Base-by-base conservation (phyloP, 2,888 invertebrate genomes). In the Scelioninae gen. 1 region DNA sequence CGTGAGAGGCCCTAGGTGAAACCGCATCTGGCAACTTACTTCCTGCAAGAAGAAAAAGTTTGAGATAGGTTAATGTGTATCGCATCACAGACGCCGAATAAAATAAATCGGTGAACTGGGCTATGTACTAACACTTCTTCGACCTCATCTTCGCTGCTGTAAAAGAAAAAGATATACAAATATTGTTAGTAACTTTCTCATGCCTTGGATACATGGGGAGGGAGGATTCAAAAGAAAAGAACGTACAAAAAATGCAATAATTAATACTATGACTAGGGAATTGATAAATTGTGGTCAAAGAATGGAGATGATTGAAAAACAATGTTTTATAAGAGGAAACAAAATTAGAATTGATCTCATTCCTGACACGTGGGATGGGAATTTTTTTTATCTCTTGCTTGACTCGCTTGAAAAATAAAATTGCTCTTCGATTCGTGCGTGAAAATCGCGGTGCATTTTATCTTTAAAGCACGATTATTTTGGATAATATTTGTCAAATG, bases 81-180 rank as follows among this genome's bases (percentile, higher is more conserved):
- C n/a, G n/a, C n/a, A n/a, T n/a, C n/a, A 47, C 31, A 47, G 8
- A 23, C 53, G 38, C 10, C 23, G 55, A 47, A 56, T 68, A 79
- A 74, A 71, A 62, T 68, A 79, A 83, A 31, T n/a, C n/a, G 66
- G 5, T 34, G 45, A 9, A 34, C 10, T n/a, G n/a, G n/a, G n/a
- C n/a, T n/a, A n/a, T n/a, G n/a, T 89, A 95, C 96, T 96, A 95
- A 96, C 96, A 96, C 95, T 95, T 96, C 95, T 94, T 95, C 95
- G 91, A 95, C 95, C 95, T 96, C 96, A 94, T 96, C 96, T 92
- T 94, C 94, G 93, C 94, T 94, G 93, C 94, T 93, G 93, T 83
- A 93, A 93, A 90, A 92, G 87, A 89, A 91, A 88, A 86, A 77
- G 85, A 87, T 86, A 88, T 85, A 88, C 68, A 83, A 86, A 77